Conservation (phyloP, 2,888 invertebrate species). For the Cloeon dipterum region DNA sequence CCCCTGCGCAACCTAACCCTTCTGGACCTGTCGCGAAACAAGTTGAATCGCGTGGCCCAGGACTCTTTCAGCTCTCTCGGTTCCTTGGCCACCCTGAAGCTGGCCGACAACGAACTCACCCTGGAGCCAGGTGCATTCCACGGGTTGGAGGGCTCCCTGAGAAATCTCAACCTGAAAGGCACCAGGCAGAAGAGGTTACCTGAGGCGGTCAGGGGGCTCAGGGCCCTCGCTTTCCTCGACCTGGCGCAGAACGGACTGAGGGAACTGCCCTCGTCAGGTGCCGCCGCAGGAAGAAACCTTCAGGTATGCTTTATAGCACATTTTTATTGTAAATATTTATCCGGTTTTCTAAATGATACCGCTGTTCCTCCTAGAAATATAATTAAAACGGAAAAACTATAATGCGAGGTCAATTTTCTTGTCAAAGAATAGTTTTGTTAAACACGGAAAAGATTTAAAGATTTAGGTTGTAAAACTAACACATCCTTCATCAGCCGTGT, state of each 20-base stretch:
- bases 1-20: slow-evolving; percentile 45
- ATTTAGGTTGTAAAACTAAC: no score
- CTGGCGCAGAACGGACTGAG: slow-evolving; percentile 70
- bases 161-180: slow-evolving; percentile 76
- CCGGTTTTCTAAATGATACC: no score
- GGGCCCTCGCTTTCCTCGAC: slow-evolving; percentile 66
- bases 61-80: slow-evolving; percentile 48
- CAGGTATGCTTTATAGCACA: no score
- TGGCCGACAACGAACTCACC: slow-evolving; percentile 71
- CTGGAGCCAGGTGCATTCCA: slow-evolving; percentile 37
- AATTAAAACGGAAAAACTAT: no score
- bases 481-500: no score
- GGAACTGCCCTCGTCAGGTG: slow-evolving; percentile 49
- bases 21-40: slow-evolving; percentile 66
- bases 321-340: no score
- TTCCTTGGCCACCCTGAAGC: slow-evolving; percentile 54
- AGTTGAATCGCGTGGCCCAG: slow-evolving; percentile 43
- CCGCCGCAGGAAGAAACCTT: slow-evolving; percentile 18
- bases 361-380: no score
- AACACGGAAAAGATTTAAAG: no score
- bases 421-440: no score
- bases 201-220: slow-evolving; percentile 50
- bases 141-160: slow-evolving; percentile 60
- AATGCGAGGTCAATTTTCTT: no score
- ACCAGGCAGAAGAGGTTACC: slow-evolving; percentile 61